These are phyloP conservation scores for Cyanoderma ruficeps DNA, from an alignment of 2,113 vertebrate species.

Conservation along the genomic window DNA sequence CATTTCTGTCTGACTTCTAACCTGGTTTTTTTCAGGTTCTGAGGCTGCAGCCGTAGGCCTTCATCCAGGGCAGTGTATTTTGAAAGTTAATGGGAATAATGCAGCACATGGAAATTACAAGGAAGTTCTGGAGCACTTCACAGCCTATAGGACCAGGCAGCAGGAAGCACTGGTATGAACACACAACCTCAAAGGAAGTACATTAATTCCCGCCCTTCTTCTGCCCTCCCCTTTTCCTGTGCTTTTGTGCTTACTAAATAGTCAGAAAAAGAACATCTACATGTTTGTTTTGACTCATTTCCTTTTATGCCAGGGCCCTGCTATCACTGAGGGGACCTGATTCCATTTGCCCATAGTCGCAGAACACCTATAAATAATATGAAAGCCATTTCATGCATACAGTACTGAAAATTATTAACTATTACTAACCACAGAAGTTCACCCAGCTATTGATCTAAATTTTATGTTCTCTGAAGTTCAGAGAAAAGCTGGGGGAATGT, in stretches of 20 bases:
- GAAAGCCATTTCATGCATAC: not conserved
- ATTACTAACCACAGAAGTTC: not conserved
- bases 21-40: conserved; percentile 76
- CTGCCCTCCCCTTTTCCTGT: not conserved
- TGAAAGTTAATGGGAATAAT: conserved; percentile 92
- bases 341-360: not conserved
- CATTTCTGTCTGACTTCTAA: not conserved
- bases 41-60: conserved; percentile 86
- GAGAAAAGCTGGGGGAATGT: not conserved
- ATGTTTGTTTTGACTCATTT: not conserved
- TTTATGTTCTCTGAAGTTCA: not conserved
- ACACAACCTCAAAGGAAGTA: not conserved
- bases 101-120: conserved; percentile 77
- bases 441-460: not conserved
- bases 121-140: conserved; percentile 92
- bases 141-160: conserved; percentile 79
- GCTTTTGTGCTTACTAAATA: not conserved
- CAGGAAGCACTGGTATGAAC: conserved; percentile 76
- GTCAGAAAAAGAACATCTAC: not conserved
- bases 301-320: not conserved
- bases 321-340: not conserved
- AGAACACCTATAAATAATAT: not conserved
- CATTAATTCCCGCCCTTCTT: not conserved
- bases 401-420: not conserved
- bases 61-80: conserved; percentile 90